phyloP scores from a whole-genome alignment of 2,888 invertebrate genomes.

The Campaea margaritaria region DNA sequence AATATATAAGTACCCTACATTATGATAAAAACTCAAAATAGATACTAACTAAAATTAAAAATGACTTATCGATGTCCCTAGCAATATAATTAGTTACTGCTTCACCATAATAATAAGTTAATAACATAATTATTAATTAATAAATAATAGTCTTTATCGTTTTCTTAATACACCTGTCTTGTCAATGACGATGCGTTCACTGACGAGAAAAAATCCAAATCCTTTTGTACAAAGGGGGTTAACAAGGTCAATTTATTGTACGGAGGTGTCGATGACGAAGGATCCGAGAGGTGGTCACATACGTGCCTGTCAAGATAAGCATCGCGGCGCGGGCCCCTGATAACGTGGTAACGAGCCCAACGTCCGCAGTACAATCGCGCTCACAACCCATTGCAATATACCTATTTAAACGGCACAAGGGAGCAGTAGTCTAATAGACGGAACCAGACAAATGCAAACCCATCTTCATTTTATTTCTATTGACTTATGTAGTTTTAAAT shows the following conservation, averaged over 20 bases:
- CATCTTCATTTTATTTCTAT: too few relatives aligned
- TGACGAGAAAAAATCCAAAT: slow-evolving; percentile 44
- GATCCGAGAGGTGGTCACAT: slow-evolving; percentile 69
- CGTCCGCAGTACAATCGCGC: slow-evolving; percentile 62
- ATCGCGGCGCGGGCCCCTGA: slow-evolving; percentile 66
- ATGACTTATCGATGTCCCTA: too few relatives aligned
- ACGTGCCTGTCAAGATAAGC: slow-evolving; percentile 74
- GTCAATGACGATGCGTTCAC: slow-evolving; percentile 28
- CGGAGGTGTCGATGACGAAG: slow-evolving; percentile 74
- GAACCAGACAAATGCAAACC: too few relatives aligned
- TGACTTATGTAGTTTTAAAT: too few relatives aligned
- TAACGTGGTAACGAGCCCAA: slow-evolving; percentile 75
- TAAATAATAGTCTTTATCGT: neutral
- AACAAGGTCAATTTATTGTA: slow-evolving; percentile 71
- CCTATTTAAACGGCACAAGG: neutral
- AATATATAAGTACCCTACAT: too few relatives aligned
- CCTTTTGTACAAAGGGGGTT: slow-evolving; percentile 57
- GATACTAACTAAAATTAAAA: too few relatives aligned
- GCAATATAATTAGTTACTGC: too few relatives aligned
- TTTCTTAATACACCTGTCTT: slow-evolving; percentile 33
- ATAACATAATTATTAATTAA: neutral
- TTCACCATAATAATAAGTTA: neutral
- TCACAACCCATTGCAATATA: slow-evolving; percentile 42
- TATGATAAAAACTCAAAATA: too few relatives aligned
- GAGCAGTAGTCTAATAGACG: too few relatives aligned